phyloP scores from a whole-genome alignment of 2,113 vertebrate species.

The Atractosteus spatula region DNA sequence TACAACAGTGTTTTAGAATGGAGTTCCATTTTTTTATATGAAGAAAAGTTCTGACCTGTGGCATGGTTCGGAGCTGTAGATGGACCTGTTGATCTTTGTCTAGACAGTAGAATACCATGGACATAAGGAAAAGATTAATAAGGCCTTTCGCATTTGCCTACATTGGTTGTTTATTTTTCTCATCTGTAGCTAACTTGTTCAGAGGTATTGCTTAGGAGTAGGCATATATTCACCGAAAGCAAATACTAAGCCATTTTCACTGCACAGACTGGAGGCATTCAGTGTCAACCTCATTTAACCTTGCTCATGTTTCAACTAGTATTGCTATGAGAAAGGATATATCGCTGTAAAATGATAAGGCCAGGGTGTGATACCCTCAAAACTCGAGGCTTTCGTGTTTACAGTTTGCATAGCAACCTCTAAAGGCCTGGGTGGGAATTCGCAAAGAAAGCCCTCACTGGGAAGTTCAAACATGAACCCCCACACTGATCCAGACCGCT shows the following conservation, averaged over 20 bases:
- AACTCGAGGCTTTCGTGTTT: background rate
- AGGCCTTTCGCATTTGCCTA: background rate
- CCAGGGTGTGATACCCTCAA: background rate
- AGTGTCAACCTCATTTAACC: background rate
- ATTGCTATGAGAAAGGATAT: background rate
- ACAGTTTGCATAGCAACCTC: background rate
- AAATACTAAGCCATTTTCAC: background rate
- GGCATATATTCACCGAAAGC: background rate
- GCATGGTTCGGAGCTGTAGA: background rate
- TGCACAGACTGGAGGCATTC: background rate
- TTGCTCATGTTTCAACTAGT: background rate
- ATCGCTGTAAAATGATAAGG: background rate
- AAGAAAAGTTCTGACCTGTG: background rate
- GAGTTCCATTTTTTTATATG: background rate
- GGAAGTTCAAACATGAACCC: background rate
- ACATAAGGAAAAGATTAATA: background rate
- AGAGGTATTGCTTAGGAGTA: background rate
- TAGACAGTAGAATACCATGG: slow-evolving; percentile 9
- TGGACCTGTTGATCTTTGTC: slow-evolving; percentile 10
- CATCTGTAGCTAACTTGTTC: background rate
- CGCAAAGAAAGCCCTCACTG: background rate
- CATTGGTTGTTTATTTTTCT: background rate
- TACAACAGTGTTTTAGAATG: too few species aligned
- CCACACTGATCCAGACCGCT: background rate
- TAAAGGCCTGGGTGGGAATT: background rate